phyloP scores from a whole-genome alignment of 2,113 vertebrate genomes.

The Charadrius vociferus region DNA sequence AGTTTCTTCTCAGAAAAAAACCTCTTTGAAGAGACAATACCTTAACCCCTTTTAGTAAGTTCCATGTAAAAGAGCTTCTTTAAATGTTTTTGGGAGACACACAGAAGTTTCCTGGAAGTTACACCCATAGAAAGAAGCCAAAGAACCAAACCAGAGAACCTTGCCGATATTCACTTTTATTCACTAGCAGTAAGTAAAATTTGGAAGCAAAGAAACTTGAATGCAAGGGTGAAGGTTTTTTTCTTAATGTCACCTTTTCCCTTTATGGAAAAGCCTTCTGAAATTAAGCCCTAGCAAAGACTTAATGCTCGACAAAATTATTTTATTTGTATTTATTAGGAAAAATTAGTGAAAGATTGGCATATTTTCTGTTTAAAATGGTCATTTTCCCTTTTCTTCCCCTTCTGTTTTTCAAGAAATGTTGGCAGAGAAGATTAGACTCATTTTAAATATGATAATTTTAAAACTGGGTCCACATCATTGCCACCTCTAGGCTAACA shows the following conservation, averaged over 20 bases:
- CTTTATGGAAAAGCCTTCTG: neutral
- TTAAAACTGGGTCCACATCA: neutral
- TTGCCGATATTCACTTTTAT: neutral
- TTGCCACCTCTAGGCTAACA: neutral
- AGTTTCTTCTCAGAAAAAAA: neutral
- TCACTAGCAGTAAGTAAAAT: neutral
- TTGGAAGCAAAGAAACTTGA: neutral
- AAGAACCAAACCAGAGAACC: neutral
- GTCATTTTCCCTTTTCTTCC: neutral
- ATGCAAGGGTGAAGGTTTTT: rapidly evolving
- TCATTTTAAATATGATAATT: neutral
- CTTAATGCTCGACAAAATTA: neutral
- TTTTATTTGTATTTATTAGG: neutral
- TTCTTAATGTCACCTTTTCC: neutral
- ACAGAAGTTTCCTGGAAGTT: neutral
- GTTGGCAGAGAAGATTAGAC: neutral
- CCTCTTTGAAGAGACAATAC: neutral
- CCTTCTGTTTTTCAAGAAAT: neutral
- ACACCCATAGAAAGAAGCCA: neutral
- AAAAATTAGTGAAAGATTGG: neutral
- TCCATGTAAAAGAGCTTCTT: neutral
- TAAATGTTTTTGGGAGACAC: neutral
- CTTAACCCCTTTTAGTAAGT: neutral
- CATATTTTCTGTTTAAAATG: neutral
- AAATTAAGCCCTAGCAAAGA: neutral